These are phyloP conservation scores for Sus scrofa DNA, from an alignment of 2,113 vertebrate genomes.

Conservation along the genomic window T2T-Sscrofa CM000830.6:46627501-46628000, in stretches of 20 bases:
- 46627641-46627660: not conserved
- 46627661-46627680: not conserved
- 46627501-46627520: not conserved
- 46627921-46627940: not conserved
- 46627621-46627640: not conserved
- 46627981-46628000: not conserved
- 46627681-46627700: not conserved
- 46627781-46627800: not conserved
- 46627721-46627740: not conserved
- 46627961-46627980: slow-evolving; percentile 2
- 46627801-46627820: not conserved
- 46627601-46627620: not conserved
- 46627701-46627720: not conserved
- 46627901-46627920: not conserved
- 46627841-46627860: not conserved
- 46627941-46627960: not conserved
- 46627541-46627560: not conserved
- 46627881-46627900: not conserved
- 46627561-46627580: not conserved
- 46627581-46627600: no score
- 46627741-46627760: not conserved
- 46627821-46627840: not conserved
- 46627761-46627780: not conserved
- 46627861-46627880: not conserved
- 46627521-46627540: not conserved